Evolutionary conservation across 2,888 invertebrate species (phyloP).

Genomic region (Aradus depressus): DNA sequence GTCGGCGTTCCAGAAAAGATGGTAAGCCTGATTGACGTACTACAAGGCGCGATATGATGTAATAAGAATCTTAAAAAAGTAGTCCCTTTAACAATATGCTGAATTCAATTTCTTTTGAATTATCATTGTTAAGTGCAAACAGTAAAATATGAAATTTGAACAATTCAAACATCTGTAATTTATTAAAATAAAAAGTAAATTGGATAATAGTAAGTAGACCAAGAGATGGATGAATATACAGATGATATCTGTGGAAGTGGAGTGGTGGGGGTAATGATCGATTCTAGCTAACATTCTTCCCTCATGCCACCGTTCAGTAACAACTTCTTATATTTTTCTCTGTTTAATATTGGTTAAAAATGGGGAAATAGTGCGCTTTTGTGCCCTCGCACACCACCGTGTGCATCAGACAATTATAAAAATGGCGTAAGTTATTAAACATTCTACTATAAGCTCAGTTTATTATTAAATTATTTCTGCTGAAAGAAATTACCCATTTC

Average conservation of each 20-base stretch:
- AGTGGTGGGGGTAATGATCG: conserved; percentile 7
- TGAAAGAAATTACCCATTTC: background rate
- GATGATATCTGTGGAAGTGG: background rate
- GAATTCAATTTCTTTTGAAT: too few species aligned
- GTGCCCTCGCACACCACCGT: conserved; percentile 54
- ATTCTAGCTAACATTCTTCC: conserved; percentile 32
- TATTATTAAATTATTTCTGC: background rate
- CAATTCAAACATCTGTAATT: too few species aligned
- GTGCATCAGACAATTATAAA: conserved; percentile 50
- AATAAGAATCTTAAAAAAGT: too few species aligned
- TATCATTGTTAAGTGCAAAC: too few species aligned
- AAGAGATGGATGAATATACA: conserved; percentile 9
- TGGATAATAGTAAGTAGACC: background rate
- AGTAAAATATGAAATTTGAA: too few species aligned
- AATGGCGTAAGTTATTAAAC: conserved; percentile 64
- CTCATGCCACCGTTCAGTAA: conserved; percentile 36
- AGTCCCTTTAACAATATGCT: too few species aligned
- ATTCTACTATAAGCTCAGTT: background rate
- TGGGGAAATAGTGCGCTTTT: conserved; percentile 58
- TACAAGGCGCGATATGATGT: too few species aligned
- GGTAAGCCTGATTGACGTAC: too few species aligned
- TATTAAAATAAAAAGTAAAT: background rate
- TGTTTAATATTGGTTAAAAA: conserved; percentile 48
- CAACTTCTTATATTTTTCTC: conserved; percentile 40
- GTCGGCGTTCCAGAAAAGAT: too few species aligned